Percentiles rank a stretch among this genome's conserved stretches.
These are phyloP conservation scores for Bruchidius siliquastri DNA, from an alignment of 2,888 invertebrate genomes.

Conservation along the genomic window DNA sequence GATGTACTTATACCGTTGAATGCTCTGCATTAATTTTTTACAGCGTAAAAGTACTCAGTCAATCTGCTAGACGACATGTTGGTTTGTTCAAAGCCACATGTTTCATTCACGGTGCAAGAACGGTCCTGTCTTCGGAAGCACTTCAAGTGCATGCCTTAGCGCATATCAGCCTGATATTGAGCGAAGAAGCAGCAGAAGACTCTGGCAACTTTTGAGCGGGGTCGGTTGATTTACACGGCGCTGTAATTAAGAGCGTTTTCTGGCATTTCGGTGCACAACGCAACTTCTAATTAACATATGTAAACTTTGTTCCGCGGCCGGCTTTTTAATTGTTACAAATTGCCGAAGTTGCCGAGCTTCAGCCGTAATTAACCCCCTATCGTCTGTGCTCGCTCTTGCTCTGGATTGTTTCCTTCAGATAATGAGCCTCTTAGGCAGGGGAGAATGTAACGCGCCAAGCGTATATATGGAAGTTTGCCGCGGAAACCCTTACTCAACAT, in stretches of 20 bases:
- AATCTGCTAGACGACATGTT: too few species aligned
- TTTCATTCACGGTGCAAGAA: not conserved
- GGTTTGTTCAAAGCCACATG: too few species aligned
- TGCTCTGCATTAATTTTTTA: too few species aligned
- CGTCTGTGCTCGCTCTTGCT: slow-evolving; percentile 19
- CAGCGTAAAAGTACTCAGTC: too few species aligned
- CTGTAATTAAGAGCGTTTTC: slow-evolving; percentile 43
- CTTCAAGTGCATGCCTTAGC: not conserved
- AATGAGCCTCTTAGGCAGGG: not conserved
- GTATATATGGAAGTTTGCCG: not conserved
- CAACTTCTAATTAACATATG: slow-evolving; percentile 49
- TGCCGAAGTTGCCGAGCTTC: slow-evolving; percentile 37
- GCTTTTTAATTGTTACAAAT: slow-evolving; percentile 45
- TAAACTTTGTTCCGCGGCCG: slow-evolving; percentile 44
- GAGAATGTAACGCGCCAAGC: not conserved
- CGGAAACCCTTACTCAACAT: not conserved
- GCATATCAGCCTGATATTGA: not conserved
- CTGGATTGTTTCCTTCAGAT: slow-evolving; percentile 21
- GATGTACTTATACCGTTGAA: too few species aligned
- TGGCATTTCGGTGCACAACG: slow-evolving; percentile 42
- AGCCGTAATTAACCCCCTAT: slow-evolving; percentile 31
- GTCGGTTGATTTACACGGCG: slow-evolving; percentile 39
- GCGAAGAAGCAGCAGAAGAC: not conserved
- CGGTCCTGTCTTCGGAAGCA: not conserved
- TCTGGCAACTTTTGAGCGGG: slow-evolving; percentile 29